A percentile compares a stretch with the other conserved stretches of the same genome.
Conservation (phyloP, 2,888 invertebrate species). For the Temnothorax unifasciatus region DNA sequence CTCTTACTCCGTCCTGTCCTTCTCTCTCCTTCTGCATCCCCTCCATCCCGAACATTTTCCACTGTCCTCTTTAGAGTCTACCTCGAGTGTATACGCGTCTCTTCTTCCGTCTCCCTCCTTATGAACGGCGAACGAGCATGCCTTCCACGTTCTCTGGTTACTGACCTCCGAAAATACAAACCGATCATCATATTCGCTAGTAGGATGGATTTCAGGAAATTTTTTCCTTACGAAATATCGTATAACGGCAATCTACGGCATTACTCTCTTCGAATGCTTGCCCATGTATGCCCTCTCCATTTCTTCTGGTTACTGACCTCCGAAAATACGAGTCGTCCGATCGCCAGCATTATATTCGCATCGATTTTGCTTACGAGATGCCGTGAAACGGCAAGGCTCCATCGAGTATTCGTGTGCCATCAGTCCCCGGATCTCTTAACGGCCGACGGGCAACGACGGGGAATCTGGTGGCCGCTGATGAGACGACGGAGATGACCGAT, state of each 20-base stretch:
- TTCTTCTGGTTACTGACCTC: constrained; percentile 85
- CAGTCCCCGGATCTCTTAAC: constrained; percentile 46
- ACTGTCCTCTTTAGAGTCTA: constrained; percentile 39
- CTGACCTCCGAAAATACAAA: constrained; percentile 85
- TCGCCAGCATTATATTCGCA: not conserved
- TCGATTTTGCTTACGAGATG: constrained; percentile 3
- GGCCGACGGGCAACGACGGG: constrained; percentile 75
- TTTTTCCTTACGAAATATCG: not conserved
- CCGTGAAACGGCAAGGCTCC: not conserved
- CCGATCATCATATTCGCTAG: constrained; percentile 42
- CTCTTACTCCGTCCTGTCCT: constrained; percentile 25
- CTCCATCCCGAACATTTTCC: constrained; percentile 22
- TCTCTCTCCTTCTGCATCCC: constrained; percentile 15
- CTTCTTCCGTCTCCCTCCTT: constrained; percentile 77
- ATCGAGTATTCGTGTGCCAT: constrained; percentile 11
- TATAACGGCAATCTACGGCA: not conserved
- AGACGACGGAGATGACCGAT: constrained; percentile 46
- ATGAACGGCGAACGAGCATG: constrained; percentile 47
- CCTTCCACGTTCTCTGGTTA: constrained; percentile 82
- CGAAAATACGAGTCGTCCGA: constrained; percentile 81
- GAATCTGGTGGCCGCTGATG: constrained; percentile 62
- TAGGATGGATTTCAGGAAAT: not conserved
- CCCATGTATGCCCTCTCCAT: constrained; percentile 60
- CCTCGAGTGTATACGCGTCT: constrained; percentile 59
- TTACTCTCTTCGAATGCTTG: constrained; percentile 65